A percentile compares a stretch with the other conserved stretches of the same genome.
Evolutionary conservation across 2,113 vertebrate species (phyloP).

Genomic region (Tupaia tana): DNA sequence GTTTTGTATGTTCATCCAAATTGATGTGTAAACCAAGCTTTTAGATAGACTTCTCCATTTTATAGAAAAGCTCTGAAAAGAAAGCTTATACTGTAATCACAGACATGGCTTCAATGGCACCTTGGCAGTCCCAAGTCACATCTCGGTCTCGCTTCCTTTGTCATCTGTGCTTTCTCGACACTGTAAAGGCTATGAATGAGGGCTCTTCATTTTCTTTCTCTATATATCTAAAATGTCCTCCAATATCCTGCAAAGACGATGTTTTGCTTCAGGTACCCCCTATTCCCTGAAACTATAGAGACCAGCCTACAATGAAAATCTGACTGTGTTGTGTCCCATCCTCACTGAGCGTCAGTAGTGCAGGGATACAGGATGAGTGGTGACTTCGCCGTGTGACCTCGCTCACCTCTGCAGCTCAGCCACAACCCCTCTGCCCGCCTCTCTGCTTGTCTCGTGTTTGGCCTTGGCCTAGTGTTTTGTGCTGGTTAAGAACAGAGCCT

Average conservation of each 20-base stretch:
- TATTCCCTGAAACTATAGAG: no score
- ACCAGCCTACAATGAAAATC: background rate
- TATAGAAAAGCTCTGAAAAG: background rate
- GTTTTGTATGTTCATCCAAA: background rate
- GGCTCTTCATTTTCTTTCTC: background rate
- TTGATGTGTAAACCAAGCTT: background rate
- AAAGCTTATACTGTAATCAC: background rate
- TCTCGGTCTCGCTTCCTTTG: background rate
- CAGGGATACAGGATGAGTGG: no score
- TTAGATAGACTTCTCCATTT: background rate
- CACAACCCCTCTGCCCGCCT: rapidly evolving
- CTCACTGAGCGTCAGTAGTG: background rate
- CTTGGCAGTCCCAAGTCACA: background rate
- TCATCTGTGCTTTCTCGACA: background rate
- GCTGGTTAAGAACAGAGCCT: background rate
- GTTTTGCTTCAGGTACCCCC: background rate
- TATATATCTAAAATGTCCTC: background rate
- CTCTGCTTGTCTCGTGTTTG: rapidly evolving
- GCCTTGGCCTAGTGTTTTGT: no score
- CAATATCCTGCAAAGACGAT: background rate
- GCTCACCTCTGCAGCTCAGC: background rate
- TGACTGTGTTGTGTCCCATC: background rate
- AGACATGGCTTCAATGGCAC: background rate
- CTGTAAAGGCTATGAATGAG: background rate
- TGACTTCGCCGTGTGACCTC: background rate